phyloP scores from a whole-genome alignment of 2,797 vertebrate species.

The Centropyge bicolor region DNA sequence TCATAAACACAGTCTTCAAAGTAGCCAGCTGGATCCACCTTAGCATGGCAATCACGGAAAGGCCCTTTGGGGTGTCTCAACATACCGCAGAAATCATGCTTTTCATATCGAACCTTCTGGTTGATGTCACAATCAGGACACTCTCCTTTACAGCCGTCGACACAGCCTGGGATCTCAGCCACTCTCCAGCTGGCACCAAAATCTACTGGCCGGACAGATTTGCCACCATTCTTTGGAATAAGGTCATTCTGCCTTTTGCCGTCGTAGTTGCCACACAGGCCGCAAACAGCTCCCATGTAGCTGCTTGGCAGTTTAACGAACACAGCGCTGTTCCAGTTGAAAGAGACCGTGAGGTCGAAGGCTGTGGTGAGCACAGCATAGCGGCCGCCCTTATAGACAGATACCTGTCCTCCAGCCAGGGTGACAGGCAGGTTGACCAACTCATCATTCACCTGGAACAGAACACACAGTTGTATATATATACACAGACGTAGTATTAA shows the following conservation, averaged over 20 bases:
- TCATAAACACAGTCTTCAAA: constrained; percentile 84
- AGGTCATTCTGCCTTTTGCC: constrained; percentile 76
- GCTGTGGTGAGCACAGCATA: constrained; percentile 75
- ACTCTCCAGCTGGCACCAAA: constrained; percentile 82
- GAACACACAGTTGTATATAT: constrained; percentile 1
- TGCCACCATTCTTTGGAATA: constrained; percentile 61
- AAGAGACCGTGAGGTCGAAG: constrained; percentile 79
- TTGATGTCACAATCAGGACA: constrained; percentile 72
- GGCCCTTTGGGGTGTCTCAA: constrained; percentile 77
- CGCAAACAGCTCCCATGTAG: constrained; percentile 79
- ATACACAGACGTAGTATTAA: not conserved
- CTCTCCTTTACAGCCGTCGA: constrained; percentile 63
- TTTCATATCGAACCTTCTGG: constrained; percentile 66
- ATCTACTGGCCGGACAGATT: constrained; percentile 10
- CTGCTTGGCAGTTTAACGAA: constrained; percentile 74
- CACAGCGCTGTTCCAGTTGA: constrained; percentile 77
- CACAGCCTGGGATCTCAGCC: constrained; percentile 73
- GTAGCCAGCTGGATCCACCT: constrained; percentile 67
- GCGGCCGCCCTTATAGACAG: constrained; percentile 68
- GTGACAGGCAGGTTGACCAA: constrained; percentile 83
- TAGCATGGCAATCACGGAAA: constrained; percentile 79
- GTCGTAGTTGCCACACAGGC: constrained; percentile 85
- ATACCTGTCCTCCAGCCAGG: constrained; percentile 63
- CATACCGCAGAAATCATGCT: constrained; percentile 77
- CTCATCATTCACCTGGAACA: constrained; percentile 83